phyloP scores from a whole-genome alignment of 2,888 invertebrate genomes.

The Xanthostigma xanthostigma region DNA sequence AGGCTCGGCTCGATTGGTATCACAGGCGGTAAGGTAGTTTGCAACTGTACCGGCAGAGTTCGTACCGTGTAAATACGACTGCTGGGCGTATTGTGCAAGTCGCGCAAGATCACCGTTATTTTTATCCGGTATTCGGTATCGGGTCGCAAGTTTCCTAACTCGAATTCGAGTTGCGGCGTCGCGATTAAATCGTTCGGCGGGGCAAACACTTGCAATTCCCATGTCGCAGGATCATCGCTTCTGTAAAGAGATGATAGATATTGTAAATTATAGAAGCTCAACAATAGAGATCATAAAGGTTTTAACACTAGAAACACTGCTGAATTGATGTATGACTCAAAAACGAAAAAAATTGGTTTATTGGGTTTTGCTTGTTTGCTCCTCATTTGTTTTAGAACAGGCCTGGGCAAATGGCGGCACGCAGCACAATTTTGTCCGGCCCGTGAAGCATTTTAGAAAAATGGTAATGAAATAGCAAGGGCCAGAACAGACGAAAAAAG shows the following conservation, averaged over 20 bases:
- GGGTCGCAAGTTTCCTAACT: conserved; percentile 58
- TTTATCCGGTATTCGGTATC: conserved; percentile 71
- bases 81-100: conserved; percentile 60
- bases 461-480: too few relatives aligned
- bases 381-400: too few relatives aligned
- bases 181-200: conserved; percentile 76
- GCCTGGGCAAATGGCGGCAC: too few relatives aligned
- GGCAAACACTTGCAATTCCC: conserved; percentile 76
- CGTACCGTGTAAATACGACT: conserved; percentile 62
- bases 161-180: conserved; percentile 73
- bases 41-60: conserved; percentile 41
- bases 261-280: too few relatives aligned
- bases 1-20: conserved; percentile 59
- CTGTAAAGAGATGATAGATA: conserved; percentile 21
- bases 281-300: background rate
- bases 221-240: conserved; percentile 51
- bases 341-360: too few relatives aligned
- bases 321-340: too few relatives aligned
- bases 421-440: too few relatives aligned
- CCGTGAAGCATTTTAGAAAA: too few relatives aligned
- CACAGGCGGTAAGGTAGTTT: conserved; percentile 40
- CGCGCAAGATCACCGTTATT: conserved; percentile 63
- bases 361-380: too few relatives aligned
- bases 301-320: too few relatives aligned
- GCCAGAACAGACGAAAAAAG: too few relatives aligned